Evolutionary conservation across 2,888 invertebrate genomes (phyloP).

Genomic region (Chymomyza caudatula): DNA sequence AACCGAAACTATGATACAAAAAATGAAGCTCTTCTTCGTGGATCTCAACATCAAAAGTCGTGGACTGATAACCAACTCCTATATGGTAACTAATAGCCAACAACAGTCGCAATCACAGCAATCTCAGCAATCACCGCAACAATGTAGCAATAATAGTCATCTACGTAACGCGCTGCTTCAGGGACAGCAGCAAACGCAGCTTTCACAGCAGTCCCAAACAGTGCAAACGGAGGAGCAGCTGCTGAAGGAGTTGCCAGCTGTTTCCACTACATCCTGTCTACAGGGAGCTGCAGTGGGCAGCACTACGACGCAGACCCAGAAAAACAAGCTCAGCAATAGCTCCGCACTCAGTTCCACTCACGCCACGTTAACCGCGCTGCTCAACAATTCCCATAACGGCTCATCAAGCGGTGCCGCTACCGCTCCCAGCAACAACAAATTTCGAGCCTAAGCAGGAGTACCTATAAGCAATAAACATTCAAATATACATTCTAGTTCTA

Average conservation of each 20-base stretch:
- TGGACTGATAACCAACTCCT: constrained; percentile 77
- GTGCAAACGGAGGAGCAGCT: constrained; percentile 29
- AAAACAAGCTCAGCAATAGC: constrained; percentile 59
- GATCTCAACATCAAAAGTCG: constrained; percentile 77
- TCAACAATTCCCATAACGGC: constrained; percentile 61
- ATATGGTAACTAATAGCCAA: constrained; percentile 51
- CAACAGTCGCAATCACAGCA: constrained; percentile 8
- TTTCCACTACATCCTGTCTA: constrained; percentile 42
- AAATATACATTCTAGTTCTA: not conserved
- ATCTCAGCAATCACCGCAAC: not conserved
- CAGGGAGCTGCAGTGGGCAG: constrained; percentile 59
- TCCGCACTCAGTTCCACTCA: constrained; percentile 76
- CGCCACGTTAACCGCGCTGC: constrained; percentile 76
- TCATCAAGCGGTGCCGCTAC: not conserved
- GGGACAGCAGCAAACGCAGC: constrained; percentile 52
- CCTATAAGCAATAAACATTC: not conserved
- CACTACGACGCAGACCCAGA: constrained; percentile 46
- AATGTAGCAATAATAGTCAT: constrained; percentile 62
- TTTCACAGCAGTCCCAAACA: constrained; percentile 5
- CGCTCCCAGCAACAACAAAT: constrained; percentile 28
- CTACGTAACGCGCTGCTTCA: constrained; percentile 75
- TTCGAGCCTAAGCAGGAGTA: constrained; percentile 38
- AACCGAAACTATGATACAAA: constrained; percentile 82
- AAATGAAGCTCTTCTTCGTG: constrained; percentile 80
- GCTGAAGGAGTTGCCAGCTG: constrained; percentile 38